Conservation (phyloP, 2,113 vertebrate species). For the Hydropotes inermis region DNA sequence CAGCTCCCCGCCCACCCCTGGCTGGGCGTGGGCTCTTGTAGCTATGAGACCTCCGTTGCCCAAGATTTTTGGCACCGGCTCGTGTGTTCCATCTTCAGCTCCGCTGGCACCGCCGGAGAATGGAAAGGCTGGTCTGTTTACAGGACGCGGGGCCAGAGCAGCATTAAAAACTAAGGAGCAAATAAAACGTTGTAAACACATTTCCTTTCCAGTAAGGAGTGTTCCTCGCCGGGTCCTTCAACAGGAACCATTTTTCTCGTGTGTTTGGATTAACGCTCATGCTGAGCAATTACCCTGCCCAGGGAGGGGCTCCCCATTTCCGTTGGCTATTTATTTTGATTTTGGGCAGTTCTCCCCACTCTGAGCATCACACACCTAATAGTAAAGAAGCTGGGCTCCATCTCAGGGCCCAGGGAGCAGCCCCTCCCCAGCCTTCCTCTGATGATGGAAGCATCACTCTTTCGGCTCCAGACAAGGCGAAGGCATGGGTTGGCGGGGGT, state of each 20-base stretch:
- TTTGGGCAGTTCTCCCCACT: background rate
- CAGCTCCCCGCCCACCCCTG: background rate
- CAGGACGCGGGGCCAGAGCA: background rate
- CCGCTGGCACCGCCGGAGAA: background rate
- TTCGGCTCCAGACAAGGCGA: fast-evolving
- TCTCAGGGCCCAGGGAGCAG: fast-evolving
- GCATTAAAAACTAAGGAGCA: conserved; percentile 61
- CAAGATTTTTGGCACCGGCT: background rate
- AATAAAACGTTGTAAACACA: conserved; percentile 61
- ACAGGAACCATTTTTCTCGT: background rate
- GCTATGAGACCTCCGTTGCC: background rate
- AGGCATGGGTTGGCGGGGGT: fast-evolving
- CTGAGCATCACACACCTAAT: conserved; percentile 35
- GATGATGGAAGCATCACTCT: too few species aligned
- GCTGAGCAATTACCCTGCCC: background rate
- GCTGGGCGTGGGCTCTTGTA: background rate
- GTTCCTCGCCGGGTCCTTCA: background rate
- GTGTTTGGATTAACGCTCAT: conserved; percentile 70
- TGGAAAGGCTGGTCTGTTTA: conserved; percentile 65
- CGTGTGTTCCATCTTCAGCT: background rate
- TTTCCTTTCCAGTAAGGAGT: conserved; percentile 37
- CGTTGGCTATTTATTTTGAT: conserved; percentile 58
- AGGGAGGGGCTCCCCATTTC: conserved; percentile 46
- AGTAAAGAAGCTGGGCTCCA: conserved; percentile 24
- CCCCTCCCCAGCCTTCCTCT: background rate